Evolutionary conservation across 2,797 vertebrate species (phyloP).

Genomic region (Cossypha caffra): DNA sequence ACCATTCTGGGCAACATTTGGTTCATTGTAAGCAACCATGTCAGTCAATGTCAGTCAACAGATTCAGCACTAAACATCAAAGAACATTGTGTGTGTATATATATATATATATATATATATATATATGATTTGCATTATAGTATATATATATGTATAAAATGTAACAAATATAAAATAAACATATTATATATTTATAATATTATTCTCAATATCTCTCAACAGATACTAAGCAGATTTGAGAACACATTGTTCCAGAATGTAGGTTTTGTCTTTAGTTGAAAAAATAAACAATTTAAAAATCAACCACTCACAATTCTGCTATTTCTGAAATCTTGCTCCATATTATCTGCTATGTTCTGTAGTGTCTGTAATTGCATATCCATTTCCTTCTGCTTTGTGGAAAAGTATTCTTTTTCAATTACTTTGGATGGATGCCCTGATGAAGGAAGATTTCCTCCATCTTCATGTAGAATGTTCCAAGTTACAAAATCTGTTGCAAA

Average conservation of each 20-base stretch:
- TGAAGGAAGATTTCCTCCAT: not conserved
- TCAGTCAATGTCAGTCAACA: not conserved
- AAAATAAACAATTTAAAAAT: not conserved
- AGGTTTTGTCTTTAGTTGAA: not conserved
- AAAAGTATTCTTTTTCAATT: constrained; percentile 67
- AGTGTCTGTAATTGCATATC: constrained; percentile 82
- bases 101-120: too few relatives aligned
- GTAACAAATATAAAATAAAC: not conserved
- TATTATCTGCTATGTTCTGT: constrained; percentile 84
- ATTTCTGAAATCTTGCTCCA: constrained; percentile 85
- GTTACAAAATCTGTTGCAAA: constrained; percentile 30
- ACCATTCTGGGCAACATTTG: not conserved
- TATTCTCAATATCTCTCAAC: not conserved
- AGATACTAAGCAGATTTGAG: not conserved
- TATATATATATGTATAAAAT: too few relatives aligned
- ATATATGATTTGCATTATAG: not conserved
- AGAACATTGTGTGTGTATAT: not conserved
- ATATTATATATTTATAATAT: too few relatives aligned
- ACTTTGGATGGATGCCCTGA: not conserved
- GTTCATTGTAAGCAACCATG: not conserved
- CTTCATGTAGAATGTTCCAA: not conserved
- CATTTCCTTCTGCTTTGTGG: constrained; percentile 80
- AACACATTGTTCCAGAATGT: not conserved
- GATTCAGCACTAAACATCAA: not conserved
- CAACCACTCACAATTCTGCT: constrained; percentile 73